Conservation (phyloP, 2,888 invertebrate species). For the Drosophila acutilabella region DNA sequence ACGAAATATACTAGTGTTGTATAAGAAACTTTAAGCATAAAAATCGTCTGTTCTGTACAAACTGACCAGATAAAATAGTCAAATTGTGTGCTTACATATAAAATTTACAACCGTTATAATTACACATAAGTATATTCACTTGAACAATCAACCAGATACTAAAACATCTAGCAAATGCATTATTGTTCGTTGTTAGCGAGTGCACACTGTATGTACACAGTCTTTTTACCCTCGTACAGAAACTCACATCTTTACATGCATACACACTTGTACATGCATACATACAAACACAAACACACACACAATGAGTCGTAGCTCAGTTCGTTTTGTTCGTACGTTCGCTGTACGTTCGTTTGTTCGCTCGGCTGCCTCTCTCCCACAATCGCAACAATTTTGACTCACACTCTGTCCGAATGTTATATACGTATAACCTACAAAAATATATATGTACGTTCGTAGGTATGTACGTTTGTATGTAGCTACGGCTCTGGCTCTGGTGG, state of each 20-base stretch:
- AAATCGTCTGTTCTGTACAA: neutral
- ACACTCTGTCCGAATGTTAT: conserved; percentile 75
- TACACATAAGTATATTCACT: too few species aligned
- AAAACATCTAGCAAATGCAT: too few species aligned
- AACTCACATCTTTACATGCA: conserved; percentile 41
- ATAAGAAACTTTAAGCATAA: too few species aligned
- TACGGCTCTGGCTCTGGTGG: conserved; percentile 29
- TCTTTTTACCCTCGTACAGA: conserved; percentile 60
- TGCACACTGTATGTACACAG: conserved; percentile 57
- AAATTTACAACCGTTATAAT: too few species aligned
- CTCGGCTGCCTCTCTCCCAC: conserved; percentile 75
- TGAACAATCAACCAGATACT: too few species aligned
- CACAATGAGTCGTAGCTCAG: conserved; percentile 45
- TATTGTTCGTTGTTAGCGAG: conserved; percentile 10
- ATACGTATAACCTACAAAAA: conserved; percentile 84
- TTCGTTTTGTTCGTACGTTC: conserved; percentile 53
- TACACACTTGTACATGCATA: conserved; percentile 21
- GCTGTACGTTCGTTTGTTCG: conserved; percentile 39
- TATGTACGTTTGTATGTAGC: neutral
- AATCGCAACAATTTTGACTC: conserved; percentile 72
- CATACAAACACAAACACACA: conserved; percentile 29
- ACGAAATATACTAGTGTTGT: conserved; percentile 11
- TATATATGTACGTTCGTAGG: conserved; percentile 62
- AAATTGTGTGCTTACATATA: too few species aligned
- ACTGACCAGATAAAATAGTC: too few species aligned